Conservation (phyloP, 2,888 invertebrate genomes). For the Seira sanloemensis region DNA sequence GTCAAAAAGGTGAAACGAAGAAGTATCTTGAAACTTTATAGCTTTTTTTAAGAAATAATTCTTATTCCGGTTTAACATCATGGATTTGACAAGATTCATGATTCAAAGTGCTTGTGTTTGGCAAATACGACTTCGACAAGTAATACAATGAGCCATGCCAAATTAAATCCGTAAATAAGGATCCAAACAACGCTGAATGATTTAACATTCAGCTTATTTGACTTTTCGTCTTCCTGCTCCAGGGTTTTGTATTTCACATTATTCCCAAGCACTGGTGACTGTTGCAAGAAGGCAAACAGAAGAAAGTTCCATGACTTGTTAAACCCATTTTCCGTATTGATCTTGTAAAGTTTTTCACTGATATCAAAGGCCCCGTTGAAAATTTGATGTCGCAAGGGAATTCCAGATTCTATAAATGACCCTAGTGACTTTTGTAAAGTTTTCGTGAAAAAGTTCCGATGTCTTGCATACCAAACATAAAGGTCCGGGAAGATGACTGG, state of each 20-base stretch:
- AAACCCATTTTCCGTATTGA: neutral
- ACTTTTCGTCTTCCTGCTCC: neutral
- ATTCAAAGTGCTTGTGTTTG: no score
- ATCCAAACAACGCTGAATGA: constrained; percentile 10
- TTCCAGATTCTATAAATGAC: constrained; percentile 12
- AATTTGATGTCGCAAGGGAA: neutral
- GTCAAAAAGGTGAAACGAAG: neutral
- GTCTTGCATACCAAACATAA: neutral
- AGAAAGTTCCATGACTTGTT: constrained; percentile 24
- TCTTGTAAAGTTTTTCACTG: neutral
- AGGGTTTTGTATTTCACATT: neutral
- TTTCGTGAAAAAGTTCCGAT: constrained; percentile 3
- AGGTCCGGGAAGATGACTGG: neutral
- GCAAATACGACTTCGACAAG: neutral
- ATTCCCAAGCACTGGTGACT: neutral
- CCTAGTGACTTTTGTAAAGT: constrained; percentile 8
- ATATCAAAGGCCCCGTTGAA: neutral
- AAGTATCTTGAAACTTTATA: neutral
- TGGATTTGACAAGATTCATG: no score
- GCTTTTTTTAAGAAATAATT: no score
- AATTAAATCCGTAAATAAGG: neutral
- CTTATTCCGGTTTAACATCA: no score
- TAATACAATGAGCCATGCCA: neutral
- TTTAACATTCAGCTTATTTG: neutral
- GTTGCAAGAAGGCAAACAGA: constrained; percentile 7